Evolutionary conservation across 2,888 invertebrate species (phyloP), one percentile per base, ranked within the genome.

Genomic region (Patella depressa): DNA sequence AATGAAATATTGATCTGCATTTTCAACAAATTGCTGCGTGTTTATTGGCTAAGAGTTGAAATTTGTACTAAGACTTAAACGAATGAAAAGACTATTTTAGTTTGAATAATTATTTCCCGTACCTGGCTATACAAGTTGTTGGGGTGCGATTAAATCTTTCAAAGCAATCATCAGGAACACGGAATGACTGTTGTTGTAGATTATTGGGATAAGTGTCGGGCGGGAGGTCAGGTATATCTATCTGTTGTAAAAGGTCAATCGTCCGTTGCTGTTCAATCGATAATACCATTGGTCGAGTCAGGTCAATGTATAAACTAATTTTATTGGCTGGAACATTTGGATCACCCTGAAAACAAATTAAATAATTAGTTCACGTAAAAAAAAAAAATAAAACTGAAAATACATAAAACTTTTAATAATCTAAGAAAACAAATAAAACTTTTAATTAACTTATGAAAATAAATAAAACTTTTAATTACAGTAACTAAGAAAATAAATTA

Each of bases 301-400:
- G 79, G 80, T 88, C 87, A 2, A 83, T 88, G 29, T 80, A 71
- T 29, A 90, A 80, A 75, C 89, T 90, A 3, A 88, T 74, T 74
- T 90, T 83, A n/a, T 87, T 87, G 15, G 90, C 88, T 17, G 90
- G 90, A 9, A 90, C 88, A 83, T 90, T 90, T 0, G 87, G 88
- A 80, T 91, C 90, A 65, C 91, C 91, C 90, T 91, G 78, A 9
- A 45, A 45, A 45, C 34, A 45, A 45, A 45, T 45, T 45, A 7
- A 45, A 45, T 45, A 45, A 4, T 74, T 72, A n/a, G 4, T 57
- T n/a, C 4, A 54, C 5, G 15, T 45, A 17, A 14, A 45, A 45
- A 45, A 45, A 71, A 34, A 57, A 4, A 34, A 73, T 9, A 55
- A 72, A 71, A 55, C 34, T 29, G 34, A 29, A 11, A 45, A 45